Base-by-base conservation (phyloP, 2,113 vertebrate genomes). In the Entelurus aequoreus region DNA sequence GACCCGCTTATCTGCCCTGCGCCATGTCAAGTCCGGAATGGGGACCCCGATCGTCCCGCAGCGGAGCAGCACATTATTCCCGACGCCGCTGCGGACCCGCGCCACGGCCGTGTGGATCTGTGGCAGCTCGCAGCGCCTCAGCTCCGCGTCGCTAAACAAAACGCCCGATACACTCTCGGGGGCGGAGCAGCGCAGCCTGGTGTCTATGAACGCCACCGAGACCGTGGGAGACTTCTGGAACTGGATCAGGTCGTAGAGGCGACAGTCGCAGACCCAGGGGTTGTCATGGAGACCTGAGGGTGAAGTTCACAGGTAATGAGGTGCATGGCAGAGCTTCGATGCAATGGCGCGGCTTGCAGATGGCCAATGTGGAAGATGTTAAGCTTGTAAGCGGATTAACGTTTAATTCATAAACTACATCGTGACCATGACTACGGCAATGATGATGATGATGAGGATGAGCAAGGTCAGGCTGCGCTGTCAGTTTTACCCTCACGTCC, bases 221-320 rank as follows among this genome's bases (percentile, higher is more conserved):
- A 92, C 88, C 44, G 88, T 89, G 14, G 93, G 93, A 53, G 88
- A 91, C 68, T 94, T 95, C 37, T 95, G 85, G 76, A 99, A 93
- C 76, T 90, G 92, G 54, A 94, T 91, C 84, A 98, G 92, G 78
- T 97, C 95, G 0, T 95, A 94, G 10, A 99, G 88, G 13, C 91
- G 93, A 79, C 97, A 99, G 87, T 98, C 96, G 65, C 97, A 99
- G 28, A 89, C 79, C 97, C 96, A 99, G 15, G 95, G 94, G 79
- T 99, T 99, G 87, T 98, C 95, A 83, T 99, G 97, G 54, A 99
- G 92, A 75, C 96, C 96, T 98, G 81, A 47, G 49, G 60, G 54
- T 1, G 38, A 73, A 48, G 56, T 28, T 57, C 19, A 79, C 8
- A 82, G 56, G 66, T 67, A 62, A 77, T 54, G 60, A 13, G 48